A percentile compares a stretch with the other conserved stretches of the same genome.
Evolutionary conservation across 2,797 vertebrate genomes (phyloP).

Genomic region (Falco rusticolus): DNA sequence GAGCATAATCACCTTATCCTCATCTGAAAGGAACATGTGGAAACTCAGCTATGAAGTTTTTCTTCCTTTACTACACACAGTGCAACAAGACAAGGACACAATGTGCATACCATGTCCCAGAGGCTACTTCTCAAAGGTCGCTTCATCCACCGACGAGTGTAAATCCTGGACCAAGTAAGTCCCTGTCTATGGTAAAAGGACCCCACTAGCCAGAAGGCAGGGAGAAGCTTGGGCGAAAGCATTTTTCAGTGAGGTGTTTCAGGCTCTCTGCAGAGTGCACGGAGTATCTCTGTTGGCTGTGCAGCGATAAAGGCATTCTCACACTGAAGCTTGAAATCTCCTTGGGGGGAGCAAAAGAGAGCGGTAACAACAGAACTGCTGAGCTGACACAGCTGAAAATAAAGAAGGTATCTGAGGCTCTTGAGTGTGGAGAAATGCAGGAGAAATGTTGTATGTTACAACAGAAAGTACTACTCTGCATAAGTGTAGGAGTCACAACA

Average conservation of each 20-base stretch:
- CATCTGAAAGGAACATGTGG: neutral
- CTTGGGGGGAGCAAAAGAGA: neutral
- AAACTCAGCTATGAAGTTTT: neutral
- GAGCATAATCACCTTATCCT: neutral
- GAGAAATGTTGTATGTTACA: neutral
- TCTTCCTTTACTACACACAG: conserved; percentile 66
- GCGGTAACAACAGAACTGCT: neutral
- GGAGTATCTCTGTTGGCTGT: neutral
- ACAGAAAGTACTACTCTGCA: neutral
- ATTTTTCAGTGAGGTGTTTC: neutral
- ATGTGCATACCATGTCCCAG: conserved; percentile 77
- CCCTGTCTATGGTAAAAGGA: neutral
- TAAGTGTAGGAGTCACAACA: neutral
- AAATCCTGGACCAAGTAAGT: conserved; percentile 93
- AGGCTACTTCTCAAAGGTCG: conserved; percentile 85
- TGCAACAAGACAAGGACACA: conserved; percentile 77
- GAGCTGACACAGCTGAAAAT: neutral
- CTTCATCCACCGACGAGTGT: conserved; percentile 80
- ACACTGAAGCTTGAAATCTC: neutral
- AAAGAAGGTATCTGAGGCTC: neutral
- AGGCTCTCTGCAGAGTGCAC: neutral
- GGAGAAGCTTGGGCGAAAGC: neutral
- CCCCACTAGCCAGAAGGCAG: neutral
- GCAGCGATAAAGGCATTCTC: neutral
- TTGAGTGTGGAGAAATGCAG: neutral